Evolutionary conservation across 1,140 invertebrate genomes (phyloP).

Genomic region (Zaprionus kolodkinae): DNA sequence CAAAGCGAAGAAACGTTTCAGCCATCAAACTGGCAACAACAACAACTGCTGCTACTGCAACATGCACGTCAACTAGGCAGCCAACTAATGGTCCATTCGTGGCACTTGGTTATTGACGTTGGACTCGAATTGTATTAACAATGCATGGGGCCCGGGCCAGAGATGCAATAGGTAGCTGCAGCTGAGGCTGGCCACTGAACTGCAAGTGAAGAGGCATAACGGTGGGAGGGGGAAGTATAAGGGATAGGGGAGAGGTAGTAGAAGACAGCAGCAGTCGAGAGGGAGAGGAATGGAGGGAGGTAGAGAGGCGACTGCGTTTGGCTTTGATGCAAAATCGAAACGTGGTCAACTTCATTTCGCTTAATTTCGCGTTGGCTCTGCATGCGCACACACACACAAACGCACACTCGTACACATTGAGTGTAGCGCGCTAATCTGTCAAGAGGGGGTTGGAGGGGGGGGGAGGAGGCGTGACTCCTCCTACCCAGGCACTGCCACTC

Average conservation of each 20-base stretch:
- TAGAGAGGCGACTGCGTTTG: conserved; percentile 47
- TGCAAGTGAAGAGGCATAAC: conserved; percentile 10
- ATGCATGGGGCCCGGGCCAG: conserved; percentile 60
- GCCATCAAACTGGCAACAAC: conserved; percentile 37
- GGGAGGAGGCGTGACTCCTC: conserved; percentile 28
- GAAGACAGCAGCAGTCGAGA: conserved; percentile 2
- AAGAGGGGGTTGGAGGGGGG: background rate
- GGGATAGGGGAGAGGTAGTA: too few relatives aligned
- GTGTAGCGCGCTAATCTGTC: conserved; percentile 60
- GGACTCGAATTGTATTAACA: conserved; percentile 79
- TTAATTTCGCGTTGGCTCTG: conserved; percentile 74
- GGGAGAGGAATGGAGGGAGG: background rate
- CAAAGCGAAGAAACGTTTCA: conserved; percentile 55
- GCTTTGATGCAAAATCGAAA: conserved; percentile 82
- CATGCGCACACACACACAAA: conserved; percentile 23
- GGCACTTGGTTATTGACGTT: conserved; percentile 82
- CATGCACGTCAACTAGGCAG: conserved; percentile 60
- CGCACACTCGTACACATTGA: conserved; percentile 26
- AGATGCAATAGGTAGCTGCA: conserved; percentile 15
- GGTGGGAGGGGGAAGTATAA: too few relatives aligned
- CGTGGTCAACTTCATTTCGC: conserved; percentile 82
- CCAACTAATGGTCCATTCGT: conserved; percentile 82
- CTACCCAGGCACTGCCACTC: conserved; percentile 62
- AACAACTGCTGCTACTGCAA: conserved; percentile 14
- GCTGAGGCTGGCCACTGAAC: conserved; percentile 37